These are phyloP conservation scores for Drosophila sordidula DNA, from an alignment of 2,888 invertebrate genomes.

Conservation along the genomic window DNA sequence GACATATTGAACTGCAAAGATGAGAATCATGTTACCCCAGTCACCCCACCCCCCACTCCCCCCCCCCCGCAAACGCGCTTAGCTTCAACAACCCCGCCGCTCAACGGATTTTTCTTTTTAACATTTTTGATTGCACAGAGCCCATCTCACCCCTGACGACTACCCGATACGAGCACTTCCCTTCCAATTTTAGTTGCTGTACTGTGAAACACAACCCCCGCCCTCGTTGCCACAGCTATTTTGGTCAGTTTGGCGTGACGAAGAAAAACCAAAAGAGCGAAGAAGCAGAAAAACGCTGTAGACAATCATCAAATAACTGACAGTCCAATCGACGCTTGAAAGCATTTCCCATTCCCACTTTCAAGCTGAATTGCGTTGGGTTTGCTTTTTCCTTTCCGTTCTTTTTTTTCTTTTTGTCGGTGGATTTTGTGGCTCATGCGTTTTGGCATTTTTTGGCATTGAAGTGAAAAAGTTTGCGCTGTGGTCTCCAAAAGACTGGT, in stretches of 20 bases:
- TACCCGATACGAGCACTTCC: slow-evolving; percentile 13
- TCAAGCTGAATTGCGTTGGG: slow-evolving; percentile 27
- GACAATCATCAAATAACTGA: slow-evolving; percentile 68
- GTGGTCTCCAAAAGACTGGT: slow-evolving; percentile 18
- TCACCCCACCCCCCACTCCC: no score
- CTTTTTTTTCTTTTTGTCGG: background rate
- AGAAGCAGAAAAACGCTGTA: slow-evolving; percentile 45
- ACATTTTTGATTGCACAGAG: slow-evolving; percentile 38
- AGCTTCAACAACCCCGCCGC: background rate
- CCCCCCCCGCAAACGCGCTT: no score
- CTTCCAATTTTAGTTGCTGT: slow-evolving; percentile 41
- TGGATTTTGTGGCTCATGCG: slow-evolving; percentile 13
- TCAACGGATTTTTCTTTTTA: slow-evolving; percentile 20
- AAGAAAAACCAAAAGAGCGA: slow-evolving; percentile 30
- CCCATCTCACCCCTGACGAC: background rate
- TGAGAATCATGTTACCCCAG: slow-evolving; percentile 13
- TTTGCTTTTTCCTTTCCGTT: slow-evolving; percentile 6
- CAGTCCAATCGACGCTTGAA: slow-evolving; percentile 64
- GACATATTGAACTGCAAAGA: slow-evolving; percentile 31
- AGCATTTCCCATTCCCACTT: slow-evolving; percentile 34
- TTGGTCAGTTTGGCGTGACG: slow-evolving; percentile 58
- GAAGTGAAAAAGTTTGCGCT: slow-evolving; percentile 14
- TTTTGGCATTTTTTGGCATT: slow-evolving; percentile 1
- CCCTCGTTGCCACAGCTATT: slow-evolving; percentile 39
- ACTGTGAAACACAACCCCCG: slow-evolving; percentile 10